Base-by-base conservation (phyloP, 2,888 invertebrate genomes). In the Stictocephala bisonia region DNA sequence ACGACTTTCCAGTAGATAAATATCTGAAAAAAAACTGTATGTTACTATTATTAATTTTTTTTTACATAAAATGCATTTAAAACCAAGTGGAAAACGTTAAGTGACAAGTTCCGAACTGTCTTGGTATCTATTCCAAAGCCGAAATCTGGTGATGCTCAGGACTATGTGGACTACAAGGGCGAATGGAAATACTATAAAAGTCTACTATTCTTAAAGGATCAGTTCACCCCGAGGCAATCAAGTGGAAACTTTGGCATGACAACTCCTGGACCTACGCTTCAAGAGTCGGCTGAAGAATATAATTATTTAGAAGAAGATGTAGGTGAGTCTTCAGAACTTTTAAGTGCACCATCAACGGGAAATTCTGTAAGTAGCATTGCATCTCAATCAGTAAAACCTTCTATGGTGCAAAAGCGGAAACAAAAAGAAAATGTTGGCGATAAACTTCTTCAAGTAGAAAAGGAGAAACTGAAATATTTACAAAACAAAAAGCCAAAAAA, bases 171-270 rank as follows among this genome's bases (percentile, higher is more conserved):
- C 29, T 58, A 29, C 3, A 58, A n/a, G 58, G 58, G 58, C 29
- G 58, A 58, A 29, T 58, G 26, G 58, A 58, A 58, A 58, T 58
- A 58, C 27, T 58, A 26, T 3, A 58, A 58, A 58, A 58, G 29
- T 27, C 58, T 27, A 27, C 27, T 29, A 27, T 58, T 58, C 31
- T 58, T n/a, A 58, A 58, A 22, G 27, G 58, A 58, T 58, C 56
- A 56, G 56, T 56, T 56, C 13, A 56, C 56, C 1, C 56, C 56
- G n/a, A n/a, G n/a, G n/a, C n/a, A n/a, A n/a, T n/a, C 58, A 29
- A 58, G 29, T 58, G 58, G 29, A 58, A 58, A 58, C 58, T 58
- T 58, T 58, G 58, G 58, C 1, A 31, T 27, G 26, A 58, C 58
- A 2, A 58, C n/a, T 58, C 26, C 58, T 27, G 29, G 20, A 29